phyloP scores from a whole-genome alignment of 92 coral and sea anemone genomes.

The Siderastrea siderea region DNA sequence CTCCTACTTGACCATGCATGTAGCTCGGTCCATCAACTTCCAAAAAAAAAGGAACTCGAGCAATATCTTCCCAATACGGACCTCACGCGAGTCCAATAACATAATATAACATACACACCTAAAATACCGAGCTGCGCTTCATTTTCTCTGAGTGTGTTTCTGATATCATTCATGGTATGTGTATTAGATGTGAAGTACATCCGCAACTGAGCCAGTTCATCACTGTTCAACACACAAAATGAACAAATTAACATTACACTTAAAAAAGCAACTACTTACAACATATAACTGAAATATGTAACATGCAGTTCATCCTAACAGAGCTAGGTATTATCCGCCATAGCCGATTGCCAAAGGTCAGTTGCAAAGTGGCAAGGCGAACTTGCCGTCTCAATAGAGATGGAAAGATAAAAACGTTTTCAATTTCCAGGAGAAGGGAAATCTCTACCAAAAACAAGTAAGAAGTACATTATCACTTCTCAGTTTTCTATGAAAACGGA shows the following conservation, averaged over 20 bases:
- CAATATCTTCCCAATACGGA: too few species aligned
- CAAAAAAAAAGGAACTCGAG: too few species aligned
- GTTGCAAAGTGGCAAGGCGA: too few species aligned
- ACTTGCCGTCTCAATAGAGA: too few species aligned
- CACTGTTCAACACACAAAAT: constrained; percentile 57
- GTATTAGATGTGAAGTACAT: constrained; percentile 98
- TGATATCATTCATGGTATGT: constrained; percentile 94
- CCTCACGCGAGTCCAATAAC: too few species aligned
- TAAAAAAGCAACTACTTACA: neutral
- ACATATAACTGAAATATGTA: neutral
- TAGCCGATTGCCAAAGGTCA: too few species aligned
- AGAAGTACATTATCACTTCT: neutral
- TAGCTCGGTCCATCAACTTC: too few species aligned
- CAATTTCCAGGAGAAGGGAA: too few species aligned
- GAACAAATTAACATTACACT: neutral
- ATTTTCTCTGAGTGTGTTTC: constrained; percentile 88
- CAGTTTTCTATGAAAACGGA: neutral
- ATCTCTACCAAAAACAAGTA: neutral
- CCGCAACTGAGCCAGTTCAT: constrained; percentile 93
- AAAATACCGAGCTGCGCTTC: constrained; percentile 80
- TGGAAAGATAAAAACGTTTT: too few species aligned
- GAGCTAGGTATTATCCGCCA: too few species aligned
- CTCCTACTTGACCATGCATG: too few species aligned
- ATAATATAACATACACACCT: constrained; percentile 55
- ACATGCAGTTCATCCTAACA: too few species aligned